Evolutionary conservation across 2,797 vertebrate genomes (phyloP).

Genomic region (Brotula barbata): DNA sequence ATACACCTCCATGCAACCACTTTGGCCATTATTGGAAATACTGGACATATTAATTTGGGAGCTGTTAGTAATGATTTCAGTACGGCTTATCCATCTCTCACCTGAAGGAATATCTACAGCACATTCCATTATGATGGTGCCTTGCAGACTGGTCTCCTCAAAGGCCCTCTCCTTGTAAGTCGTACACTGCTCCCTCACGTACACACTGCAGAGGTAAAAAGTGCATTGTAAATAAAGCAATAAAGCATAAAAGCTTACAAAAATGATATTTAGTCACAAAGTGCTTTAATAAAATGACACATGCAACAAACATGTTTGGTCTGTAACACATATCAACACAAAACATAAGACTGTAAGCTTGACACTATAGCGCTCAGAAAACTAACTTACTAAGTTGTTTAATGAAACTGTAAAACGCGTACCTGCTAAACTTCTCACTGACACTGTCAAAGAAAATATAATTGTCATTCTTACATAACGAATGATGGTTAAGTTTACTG

Average conservation of each 20-base stretch:
- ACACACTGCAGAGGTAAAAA: constrained; percentile 43
- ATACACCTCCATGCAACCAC: no score
- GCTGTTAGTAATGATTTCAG: neutral
- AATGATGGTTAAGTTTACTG: no score
- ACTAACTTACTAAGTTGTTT: no score
- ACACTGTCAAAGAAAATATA: no score
- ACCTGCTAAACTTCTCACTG: no score
- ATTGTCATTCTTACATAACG: no score
- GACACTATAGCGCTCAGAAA: no score
- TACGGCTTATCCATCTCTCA: constrained; percentile 37
- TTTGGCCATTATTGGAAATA: no score
- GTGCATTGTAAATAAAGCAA: neutral
- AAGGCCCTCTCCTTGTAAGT: constrained; percentile 24
- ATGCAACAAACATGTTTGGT: neutral
- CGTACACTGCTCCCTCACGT: constrained; percentile 23
- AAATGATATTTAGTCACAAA: neutral
- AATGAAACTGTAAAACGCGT: no score
- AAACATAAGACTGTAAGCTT: no score
- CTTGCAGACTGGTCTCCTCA: constrained; percentile 24
- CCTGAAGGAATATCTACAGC: constrained; percentile 74
- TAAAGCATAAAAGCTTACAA: constrained; percentile 1
- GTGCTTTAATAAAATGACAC: neutral
- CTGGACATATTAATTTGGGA: neutral
- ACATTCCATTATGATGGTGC: constrained; percentile 80
- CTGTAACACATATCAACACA: no score